Evolutionary conservation across 2,888 invertebrate genomes (phyloP), one percentile per base, ranked within the genome.

Genomic region (Lepidocyrtoides sp.): DNA sequence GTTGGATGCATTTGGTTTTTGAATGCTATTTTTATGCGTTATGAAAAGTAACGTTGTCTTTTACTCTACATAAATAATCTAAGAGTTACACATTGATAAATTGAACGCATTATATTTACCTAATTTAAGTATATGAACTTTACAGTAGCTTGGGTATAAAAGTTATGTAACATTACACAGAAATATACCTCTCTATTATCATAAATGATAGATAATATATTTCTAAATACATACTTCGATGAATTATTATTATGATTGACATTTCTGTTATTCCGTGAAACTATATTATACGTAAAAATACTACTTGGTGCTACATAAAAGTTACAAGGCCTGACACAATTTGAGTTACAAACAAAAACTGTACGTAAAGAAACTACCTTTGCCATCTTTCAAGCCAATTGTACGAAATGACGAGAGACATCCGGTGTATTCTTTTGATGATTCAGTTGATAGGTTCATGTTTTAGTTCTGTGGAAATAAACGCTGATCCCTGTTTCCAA

Each of bases 391-490:
- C 14, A n/a, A 36, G 14, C 2, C 36, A 91, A 91, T 88, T 77
- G 77, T 29, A 77, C 66, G 91, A 51, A 29, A 91, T 93, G 93
- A 93, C 93, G 91, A 93, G 92, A 79, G 82, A 93, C 93, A 93
- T 93, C 93, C 93, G 93, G 93, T 93, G 89, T 29, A 10, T 57
- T 81, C 44, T 72, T 66, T 14, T 0, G 32, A n/a, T 2, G 32
- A 29, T 36, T 36, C n/a, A 8, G 41, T 36, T 17, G 32, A 41
- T 69, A n/a, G 41, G 41, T 69, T 60, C 20, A 10, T 23, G 8
- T 23, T 26, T 60, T 60, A 1, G 17, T 23, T 60, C 14, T 0
- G 23, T 4, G 12, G 23, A 23, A 60, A 23, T 20, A 10, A 23
- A 60, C 1, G n/a, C 1, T 3, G 1, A 60, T 60, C 26, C 26